Evolutionary conservation across 2,113 vertebrate genomes (phyloP).

Genomic region (Pardalotus punctatus): DNA sequence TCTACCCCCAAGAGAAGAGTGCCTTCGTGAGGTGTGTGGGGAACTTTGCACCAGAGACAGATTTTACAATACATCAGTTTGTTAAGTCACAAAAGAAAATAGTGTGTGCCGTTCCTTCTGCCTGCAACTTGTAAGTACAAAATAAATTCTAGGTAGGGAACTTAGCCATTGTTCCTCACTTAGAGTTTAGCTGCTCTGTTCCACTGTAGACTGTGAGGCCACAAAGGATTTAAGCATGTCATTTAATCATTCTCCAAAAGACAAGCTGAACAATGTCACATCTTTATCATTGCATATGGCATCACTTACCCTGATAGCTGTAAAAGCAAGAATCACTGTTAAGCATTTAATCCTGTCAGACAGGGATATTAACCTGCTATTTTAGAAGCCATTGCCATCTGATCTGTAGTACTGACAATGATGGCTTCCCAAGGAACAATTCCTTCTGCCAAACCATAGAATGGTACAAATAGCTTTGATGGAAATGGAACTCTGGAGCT

Average conservation of each 20-base stretch:
- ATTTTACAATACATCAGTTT: not conserved
- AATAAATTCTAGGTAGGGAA: not conserved
- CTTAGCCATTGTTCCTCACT: not conserved
- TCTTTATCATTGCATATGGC: slow-evolving; percentile 58
- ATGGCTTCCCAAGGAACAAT: slow-evolving; percentile 41
- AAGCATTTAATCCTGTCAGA: slow-evolving; percentile 66
- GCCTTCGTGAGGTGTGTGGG: not conserved
- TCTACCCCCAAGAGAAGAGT: not conserved
- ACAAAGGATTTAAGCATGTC: slow-evolving; percentile 51
- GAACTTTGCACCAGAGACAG: not conserved
- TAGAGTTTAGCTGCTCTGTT: not conserved
- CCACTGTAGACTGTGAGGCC: not conserved
- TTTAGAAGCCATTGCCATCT: slow-evolving; percentile 53
- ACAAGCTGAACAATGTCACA: slow-evolving; percentile 58
- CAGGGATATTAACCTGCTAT: slow-evolving; percentile 60
- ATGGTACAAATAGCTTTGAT: not conserved
- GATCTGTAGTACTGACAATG: slow-evolving; percentile 31
- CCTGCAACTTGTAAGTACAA: not conserved
- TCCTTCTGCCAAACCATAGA: slow-evolving; percentile 17
- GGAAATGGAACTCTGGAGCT: not conserved
- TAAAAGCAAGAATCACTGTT: slow-evolving; percentile 59
- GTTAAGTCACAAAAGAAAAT: not conserved
- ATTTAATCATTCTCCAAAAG: slow-evolving; percentile 49
- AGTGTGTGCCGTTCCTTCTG: not conserved
- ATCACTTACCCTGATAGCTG: slow-evolving; percentile 53